A percentile compares a stretch with the other conserved stretches of the same genome.
Conservation (phyloP, 2,888 invertebrate species). For the Anoncus sp. region DNA sequence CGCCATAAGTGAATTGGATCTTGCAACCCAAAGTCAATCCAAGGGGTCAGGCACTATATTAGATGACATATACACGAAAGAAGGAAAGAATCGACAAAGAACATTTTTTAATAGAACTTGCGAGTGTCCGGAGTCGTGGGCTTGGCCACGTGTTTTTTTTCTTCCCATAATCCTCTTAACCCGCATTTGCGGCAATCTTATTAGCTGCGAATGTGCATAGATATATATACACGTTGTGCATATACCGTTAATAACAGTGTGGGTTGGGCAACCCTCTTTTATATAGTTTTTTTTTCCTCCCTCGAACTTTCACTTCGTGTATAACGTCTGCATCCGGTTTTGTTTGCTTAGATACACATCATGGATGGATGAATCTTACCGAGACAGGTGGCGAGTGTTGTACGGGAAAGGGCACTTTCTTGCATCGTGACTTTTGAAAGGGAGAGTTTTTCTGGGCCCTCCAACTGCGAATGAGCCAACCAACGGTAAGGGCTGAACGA, state of each 20-base stretch:
- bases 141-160: constrained; percentile 11
- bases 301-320: constrained; percentile 49
- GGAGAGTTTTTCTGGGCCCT: constrained; percentile 17
- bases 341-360: constrained; percentile 51
- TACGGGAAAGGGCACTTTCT: constrained; percentile 18
- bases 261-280: constrained; percentile 43
- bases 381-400: constrained; percentile 41
- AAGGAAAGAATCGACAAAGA: neutral
- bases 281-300: constrained; percentile 14
- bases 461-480: neutral
- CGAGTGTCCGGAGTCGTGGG: constrained; percentile 1
- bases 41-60: neutral
- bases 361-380: constrained; percentile 10
- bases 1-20: too few relatives aligned
- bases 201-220: constrained; percentile 21
- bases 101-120: neutral
- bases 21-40: too few relatives aligned
- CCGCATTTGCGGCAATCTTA: constrained; percentile 37
- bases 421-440: constrained; percentile 10
- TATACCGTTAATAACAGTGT: constrained; percentile 14
- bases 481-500: neutral
- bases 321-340: constrained; percentile 56
- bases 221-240: constrained; percentile 3
- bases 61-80: neutral
- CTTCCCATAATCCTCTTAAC: constrained; percentile 27